Base-by-base conservation (phyloP, 2,797 vertebrate genomes). In the Buceros bicornis region DNA sequence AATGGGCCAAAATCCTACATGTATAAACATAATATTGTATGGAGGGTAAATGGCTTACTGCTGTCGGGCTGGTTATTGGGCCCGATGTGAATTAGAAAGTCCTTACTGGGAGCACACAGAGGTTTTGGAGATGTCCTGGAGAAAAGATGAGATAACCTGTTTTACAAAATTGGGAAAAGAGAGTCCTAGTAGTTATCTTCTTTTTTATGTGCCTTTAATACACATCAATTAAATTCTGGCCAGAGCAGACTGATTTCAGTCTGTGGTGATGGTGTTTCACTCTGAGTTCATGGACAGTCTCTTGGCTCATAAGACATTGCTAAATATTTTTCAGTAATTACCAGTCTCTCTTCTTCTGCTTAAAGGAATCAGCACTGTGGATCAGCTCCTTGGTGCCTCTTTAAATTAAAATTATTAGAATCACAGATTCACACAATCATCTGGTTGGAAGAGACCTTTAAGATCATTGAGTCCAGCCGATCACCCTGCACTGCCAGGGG, bases 221-320 rank as follows among this genome's bases (percentile, higher is more conserved):
- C 1, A 3, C 33, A 33, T 19, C 56, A 40, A 0, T 18, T 40
- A 82, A 62, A 69, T 43, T 50, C 16, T 53, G 37, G 13, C 24
- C 62, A 26, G 62, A 58, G 35, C 3, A 3, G 19, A 31, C n/a
- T 35, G 20, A 54, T 76, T 78, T 61, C 76, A 62, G 47, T 16
- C 15, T 35, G 15, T 18, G 21, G 26, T 47, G 40, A 42, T 35
- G 29, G 13, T 13, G 5, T 60, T 90, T 58, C 28, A 9, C 29
- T 61, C 16, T 2, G 43, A 51, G 13, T 16, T 62, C 24, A 5
- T 4, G 26, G 51, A 28, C 56, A 31, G 6, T 33, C 45, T 40
- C 15, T 2, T 64, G 45, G 16, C 26, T 47, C 3, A 0, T 13
- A 24, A 89, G 26, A 35, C 1, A 0, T 12, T 65, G 53, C n/a